These are phyloP conservation scores for Podocnemis expansa DNA, from an alignment of 2,113 vertebrate genomes.

Conservation along the genomic window DNA sequence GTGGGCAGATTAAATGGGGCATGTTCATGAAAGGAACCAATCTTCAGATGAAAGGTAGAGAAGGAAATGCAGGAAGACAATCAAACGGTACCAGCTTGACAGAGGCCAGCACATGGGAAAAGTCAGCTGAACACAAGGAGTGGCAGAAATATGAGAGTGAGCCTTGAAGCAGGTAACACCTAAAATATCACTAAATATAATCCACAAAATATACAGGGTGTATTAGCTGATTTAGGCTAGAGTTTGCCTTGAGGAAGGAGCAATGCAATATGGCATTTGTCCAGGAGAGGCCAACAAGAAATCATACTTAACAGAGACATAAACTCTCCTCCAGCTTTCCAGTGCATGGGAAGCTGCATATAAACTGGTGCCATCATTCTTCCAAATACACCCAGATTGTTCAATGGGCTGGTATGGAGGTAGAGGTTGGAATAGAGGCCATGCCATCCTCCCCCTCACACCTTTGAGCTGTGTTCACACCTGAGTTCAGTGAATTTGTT, in stretches of 20 bases:
- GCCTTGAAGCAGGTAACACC: neutral
- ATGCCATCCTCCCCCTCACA: neutral
- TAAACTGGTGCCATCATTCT: neutral
- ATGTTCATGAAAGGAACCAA: neutral
- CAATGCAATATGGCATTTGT: neutral
- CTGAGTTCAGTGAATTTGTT: rapidly evolving
- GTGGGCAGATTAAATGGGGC: neutral
- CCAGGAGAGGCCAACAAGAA: neutral
- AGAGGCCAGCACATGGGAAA: neutral
- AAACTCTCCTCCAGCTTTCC: neutral
- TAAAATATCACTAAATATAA: neutral
- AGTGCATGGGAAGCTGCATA: rapidly evolving
- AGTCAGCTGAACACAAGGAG: neutral
- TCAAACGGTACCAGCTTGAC: neutral
- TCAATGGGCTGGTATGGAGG: neutral
- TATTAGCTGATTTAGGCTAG: neutral
- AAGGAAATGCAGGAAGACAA: neutral
- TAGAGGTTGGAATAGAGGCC: neutral
- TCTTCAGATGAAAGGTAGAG: neutral
- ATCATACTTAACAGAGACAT: neutral
- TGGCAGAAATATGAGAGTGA: neutral
- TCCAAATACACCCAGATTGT: neutral
- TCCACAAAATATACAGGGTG: neutral
- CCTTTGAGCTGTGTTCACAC: neutral
- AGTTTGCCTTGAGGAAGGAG: neutral